Conservation (phyloP, 1,140 invertebrate species). For the Hyphantria cunea region DNA sequence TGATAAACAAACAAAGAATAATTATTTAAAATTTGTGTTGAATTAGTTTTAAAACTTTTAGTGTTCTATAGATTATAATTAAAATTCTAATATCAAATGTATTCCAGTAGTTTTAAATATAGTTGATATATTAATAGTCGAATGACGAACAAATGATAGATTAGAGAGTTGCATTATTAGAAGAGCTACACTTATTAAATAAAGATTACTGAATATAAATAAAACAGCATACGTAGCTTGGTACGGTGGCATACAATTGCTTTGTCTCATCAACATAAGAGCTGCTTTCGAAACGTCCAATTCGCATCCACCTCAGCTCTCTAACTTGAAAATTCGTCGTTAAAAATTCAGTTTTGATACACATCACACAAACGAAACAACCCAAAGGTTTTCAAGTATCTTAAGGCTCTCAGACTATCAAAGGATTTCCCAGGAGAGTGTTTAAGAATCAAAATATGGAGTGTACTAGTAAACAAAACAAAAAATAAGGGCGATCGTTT, state of each 20-base stretch:
- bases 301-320: conserved; percentile 1
- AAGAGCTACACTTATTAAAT: neutral
- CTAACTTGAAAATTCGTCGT: conserved; percentile 7
- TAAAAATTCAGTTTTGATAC: conserved; percentile 23
- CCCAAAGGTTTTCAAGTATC: conserved; percentile 28
- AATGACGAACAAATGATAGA: too few species aligned
- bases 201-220: neutral
- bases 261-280: conserved; percentile 3
- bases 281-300: neutral
- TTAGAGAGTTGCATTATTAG: neutral
- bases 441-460: conserved; percentile 36
- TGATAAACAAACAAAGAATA: too few species aligned
- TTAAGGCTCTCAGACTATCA: conserved; percentile 34
- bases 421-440: conserved; percentile 42
- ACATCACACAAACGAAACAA: conserved; percentile 22
- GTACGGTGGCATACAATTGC: neutral
- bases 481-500: conserved; percentile 46
- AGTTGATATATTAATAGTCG: too few species aligned
- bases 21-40: too few species aligned
- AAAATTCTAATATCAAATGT: too few species aligned
- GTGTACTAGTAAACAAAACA: conserved; percentile 43
- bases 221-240: neutral
- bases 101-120: too few species aligned
- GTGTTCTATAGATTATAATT: too few species aligned
- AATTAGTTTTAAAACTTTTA: too few species aligned